phyloP scores from a whole-genome alignment of 2,797 vertebrate species.

The Pipistrellus pygmaeus region DNA sequence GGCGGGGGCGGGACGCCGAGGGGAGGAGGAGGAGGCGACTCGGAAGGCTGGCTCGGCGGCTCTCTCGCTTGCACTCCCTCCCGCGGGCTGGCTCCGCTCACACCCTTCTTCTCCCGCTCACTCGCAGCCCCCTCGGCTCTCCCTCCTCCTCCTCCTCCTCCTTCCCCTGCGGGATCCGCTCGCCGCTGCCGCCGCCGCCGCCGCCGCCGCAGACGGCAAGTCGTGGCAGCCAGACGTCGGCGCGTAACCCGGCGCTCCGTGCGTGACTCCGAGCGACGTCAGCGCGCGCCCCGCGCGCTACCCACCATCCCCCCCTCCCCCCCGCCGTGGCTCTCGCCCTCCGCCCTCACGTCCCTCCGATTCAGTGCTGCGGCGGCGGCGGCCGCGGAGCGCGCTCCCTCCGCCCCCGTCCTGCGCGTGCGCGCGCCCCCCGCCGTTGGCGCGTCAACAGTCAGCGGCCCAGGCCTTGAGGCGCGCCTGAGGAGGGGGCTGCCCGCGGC shows the following conservation, averaged over 20 bases:
- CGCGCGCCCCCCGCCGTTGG: conserved; percentile 58
- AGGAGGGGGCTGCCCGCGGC: neutral
- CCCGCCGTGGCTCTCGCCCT: conserved; percentile 72
- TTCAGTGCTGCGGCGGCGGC: conserved; percentile 48
- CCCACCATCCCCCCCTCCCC: neutral
- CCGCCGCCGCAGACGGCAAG: conserved; percentile 81
- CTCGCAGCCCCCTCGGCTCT: conserved; percentile 78
- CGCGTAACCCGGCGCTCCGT: conserved; percentile 83
- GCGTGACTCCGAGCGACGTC: conserved; percentile 84
- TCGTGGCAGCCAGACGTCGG: conserved; percentile 84
- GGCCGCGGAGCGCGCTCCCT: conserved; percentile 51
- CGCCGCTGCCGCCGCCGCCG: conserved; percentile 77
- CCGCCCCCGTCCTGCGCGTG: conserved; percentile 39
- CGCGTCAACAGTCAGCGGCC: conserved; percentile 61
- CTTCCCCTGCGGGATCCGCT: conserved; percentile 80
- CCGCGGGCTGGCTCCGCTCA: conserved; percentile 66
- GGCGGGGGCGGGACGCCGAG: conserved; percentile 78
- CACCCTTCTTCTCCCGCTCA: conserved; percentile 76
- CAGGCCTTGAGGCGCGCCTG: conserved; percentile 61
- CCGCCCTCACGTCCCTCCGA: conserved; percentile 67
- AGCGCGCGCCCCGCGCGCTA: conserved; percentile 79
- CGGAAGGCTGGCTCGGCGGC: conserved; percentile 71
- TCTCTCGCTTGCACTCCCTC: conserved; percentile 68
- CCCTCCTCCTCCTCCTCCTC: conserved; percentile 76
- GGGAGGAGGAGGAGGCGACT: conserved; percentile 79